Conservation (phyloP, 1,140 invertebrate genomes). For the Dendrolimus kikuchii region DNA sequence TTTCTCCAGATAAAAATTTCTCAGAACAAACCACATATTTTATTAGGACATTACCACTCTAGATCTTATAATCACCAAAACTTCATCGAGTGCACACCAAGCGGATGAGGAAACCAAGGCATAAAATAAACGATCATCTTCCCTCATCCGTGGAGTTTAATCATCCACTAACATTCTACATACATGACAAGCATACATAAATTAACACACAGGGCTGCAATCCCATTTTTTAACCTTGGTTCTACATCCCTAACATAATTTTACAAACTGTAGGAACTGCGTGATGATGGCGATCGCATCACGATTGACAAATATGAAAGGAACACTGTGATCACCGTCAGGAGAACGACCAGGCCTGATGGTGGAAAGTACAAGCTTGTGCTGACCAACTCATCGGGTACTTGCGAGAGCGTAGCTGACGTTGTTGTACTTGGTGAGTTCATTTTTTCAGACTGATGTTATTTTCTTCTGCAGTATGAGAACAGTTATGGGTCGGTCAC, state of each 20-base stretch:
- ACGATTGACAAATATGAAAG: slow-evolving; percentile 92
- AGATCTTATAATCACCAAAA: no score
- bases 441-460: neutral
- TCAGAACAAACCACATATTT: no score
- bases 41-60: no score
- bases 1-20: no score
- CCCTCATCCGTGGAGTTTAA: no score
- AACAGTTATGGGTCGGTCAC: no score
- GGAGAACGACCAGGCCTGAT: slow-evolving; percentile 88
- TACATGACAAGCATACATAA: neutral
- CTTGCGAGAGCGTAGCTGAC: slow-evolving; percentile 86
- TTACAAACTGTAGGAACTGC: slow-evolving; percentile 42
- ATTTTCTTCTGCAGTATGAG: no score
- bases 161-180: no score
- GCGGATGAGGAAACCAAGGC: no score
- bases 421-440: slow-evolving; percentile 87
- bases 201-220: slow-evolving; percentile 2
- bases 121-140: no score
- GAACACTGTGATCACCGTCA: slow-evolving; percentile 92
- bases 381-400: slow-evolving; percentile 88
- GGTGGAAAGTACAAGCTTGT: slow-evolving; percentile 92
- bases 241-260: neutral
- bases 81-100: no score
- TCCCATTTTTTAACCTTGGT: neutral
- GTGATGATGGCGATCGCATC: slow-evolving; percentile 73